phyloP scores from a whole-genome alignment of 1,140 invertebrate species.

The Lasioglossum baleicum region DNA sequence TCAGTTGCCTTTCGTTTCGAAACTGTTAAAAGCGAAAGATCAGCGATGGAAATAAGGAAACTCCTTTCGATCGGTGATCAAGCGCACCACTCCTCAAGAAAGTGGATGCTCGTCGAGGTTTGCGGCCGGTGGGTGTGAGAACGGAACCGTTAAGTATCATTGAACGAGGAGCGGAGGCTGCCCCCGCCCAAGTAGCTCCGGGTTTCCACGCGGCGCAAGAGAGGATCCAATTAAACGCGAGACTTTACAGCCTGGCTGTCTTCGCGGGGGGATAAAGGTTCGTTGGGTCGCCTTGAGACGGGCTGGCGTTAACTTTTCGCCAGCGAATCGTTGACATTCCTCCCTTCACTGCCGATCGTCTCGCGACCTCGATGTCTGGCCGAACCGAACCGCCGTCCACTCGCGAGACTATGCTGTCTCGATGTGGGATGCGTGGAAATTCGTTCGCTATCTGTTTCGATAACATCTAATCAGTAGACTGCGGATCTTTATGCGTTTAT shows the following conservation, averaged over 20 bases:
- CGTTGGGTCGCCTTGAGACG: conserved; percentile 11
- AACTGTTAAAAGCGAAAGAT: conserved; percentile 2
- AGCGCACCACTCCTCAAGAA: conserved; percentile 48
- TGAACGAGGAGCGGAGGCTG: conserved; percentile 34
- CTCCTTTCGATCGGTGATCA: conserved; percentile 42
- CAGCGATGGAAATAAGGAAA: conserved; percentile 48
- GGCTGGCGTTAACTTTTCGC: conserved; percentile 21
- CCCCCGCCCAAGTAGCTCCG: background rate
- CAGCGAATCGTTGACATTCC: conserved; percentile 23
- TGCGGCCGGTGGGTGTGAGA: conserved; percentile 62
- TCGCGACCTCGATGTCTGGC: conserved; percentile 7
- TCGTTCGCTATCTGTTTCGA: too few species aligned
- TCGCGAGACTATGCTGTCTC: too few species aligned
- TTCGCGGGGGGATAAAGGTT: background rate
- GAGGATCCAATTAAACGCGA: conserved; percentile 44
- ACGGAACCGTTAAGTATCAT: conserved; percentile 62
- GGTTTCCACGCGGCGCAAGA: conserved; percentile 18
- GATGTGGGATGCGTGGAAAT: too few species aligned
- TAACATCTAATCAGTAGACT: too few species aligned
- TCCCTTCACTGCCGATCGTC: conserved; percentile 1
- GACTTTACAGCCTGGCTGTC: conserved; percentile 35
- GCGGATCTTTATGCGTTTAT: too few species aligned
- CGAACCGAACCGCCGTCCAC: background rate
- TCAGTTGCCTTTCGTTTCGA: background rate
- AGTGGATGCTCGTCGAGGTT: conserved; percentile 42